These are phyloP conservation scores for Alcedo atthis DNA, from an alignment of 2,797 vertebrate genomes.

Conservation along the genomic window DNA sequence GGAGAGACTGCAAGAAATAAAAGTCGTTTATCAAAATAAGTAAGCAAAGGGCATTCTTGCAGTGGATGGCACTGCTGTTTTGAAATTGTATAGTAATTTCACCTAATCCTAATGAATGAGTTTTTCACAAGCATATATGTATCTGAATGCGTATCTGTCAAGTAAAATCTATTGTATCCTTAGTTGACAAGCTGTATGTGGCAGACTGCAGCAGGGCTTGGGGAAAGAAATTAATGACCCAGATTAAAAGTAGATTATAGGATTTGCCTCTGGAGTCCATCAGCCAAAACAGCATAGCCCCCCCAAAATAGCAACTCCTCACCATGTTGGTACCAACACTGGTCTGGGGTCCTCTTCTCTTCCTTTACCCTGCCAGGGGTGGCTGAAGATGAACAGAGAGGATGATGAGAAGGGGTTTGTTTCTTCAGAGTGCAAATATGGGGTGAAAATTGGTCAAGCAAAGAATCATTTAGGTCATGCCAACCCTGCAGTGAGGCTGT, in stretches of 20 bases:
- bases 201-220: background rate
- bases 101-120: background rate
- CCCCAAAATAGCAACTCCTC: background rate
- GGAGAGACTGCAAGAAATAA: background rate
- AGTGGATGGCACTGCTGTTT: background rate
- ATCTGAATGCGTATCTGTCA: background rate
- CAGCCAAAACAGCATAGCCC: background rate
- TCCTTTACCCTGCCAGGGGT: background rate
- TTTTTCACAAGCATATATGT: background rate
- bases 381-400: background rate
- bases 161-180: background rate
- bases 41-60: background rate
- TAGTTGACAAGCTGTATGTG: background rate
- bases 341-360: background rate
- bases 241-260: background rate
- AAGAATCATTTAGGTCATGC: fast-evolving
- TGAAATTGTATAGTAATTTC: background rate
- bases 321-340: fast-evolving
- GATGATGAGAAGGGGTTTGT: background rate
- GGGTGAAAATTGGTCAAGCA: fast-evolving
- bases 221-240: background rate
- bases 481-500: background rate
- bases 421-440: background rate
- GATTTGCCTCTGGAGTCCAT: background rate
- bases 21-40: background rate